Base-by-base conservation (phyloP, 2,797 vertebrate species). In the Hafferia zeledoni region DNA sequence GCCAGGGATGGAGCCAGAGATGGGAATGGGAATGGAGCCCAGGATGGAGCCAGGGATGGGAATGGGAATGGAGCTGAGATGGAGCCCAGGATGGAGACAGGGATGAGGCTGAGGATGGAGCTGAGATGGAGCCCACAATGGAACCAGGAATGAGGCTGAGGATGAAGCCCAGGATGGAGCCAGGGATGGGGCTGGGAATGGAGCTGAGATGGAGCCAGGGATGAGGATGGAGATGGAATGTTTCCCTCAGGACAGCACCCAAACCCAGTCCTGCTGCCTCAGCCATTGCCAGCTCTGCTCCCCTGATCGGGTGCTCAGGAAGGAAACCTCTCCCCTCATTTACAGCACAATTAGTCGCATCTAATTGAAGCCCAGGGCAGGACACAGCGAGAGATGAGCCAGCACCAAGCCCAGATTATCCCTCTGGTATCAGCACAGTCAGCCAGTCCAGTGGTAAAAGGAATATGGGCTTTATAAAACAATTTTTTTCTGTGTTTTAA, bases 341-440 rank as follows among this genome's bases (percentile, higher is more conserved):
- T 52, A 41, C 13, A 69, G 82, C 57, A 31, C 31, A 47, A 46
- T 56, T 83, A 68, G 46, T 11, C 4, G 6, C 10, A 17, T 6
- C 24, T 84, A 23, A 89, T 23, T 55, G 49, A 33, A 46, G 52
- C 11, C 17, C 18, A 6, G 28, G 55, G 1, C 20, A 35, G 60
- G 41, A 75, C 41, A 13, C 0, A 2, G 44, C 22, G 57, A 83
- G 52, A 6, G 5, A 44, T 17, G 69, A 77, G 71, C 14, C 75
- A 49, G 69, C 0, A 0, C 64, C 56, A 31, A 43, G 28, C 61
- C 0, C 0, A 35, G n/a, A 27, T 64, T 35, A 11, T 27, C 77
- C 41, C 46, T 72, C 55, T 7, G 6, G 4, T 39, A 8, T 13
- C 53, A 17, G 27, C 53, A 7, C 33, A 46, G 10, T 10, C 5